These are phyloP conservation scores for Plebejus anna DNA, from an alignment of 2,888 invertebrate species.

Conservation along the genomic window DNA sequence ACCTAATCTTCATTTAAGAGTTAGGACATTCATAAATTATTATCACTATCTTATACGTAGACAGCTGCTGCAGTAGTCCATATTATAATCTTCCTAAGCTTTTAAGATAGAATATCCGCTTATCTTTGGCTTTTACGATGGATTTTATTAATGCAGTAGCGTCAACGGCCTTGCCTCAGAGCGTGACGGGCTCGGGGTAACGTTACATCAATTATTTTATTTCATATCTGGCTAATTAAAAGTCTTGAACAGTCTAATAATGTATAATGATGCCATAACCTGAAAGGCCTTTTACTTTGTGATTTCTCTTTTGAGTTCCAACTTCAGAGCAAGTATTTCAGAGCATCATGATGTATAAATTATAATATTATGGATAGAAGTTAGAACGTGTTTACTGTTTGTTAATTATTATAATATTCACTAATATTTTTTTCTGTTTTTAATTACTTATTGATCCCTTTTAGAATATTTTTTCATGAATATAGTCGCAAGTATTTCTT, in stretches of 20 bases:
- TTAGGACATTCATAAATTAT: no score
- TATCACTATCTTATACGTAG: no score
- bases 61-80: no score
- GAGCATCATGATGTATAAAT: not conserved
- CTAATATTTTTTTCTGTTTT: no score
- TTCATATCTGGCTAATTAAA: slow-evolving; percentile 57
- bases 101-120: slow-evolving; percentile 2
- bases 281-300: slow-evolving; percentile 9
- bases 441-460: no score
- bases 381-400: no score
- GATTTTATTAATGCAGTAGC: slow-evolving; percentile 44
- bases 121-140: slow-evolving; percentile 3
- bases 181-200: slow-evolving; percentile 60
- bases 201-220: slow-evolving; percentile 63
- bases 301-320: not conserved
- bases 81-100: not conserved
- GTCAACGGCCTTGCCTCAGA: slow-evolving; percentile 56
- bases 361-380: no score
- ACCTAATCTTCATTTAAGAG: no score
- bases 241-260: slow-evolving; percentile 20
- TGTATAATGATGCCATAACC: slow-evolving; percentile 11
- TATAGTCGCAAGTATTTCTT: no score
- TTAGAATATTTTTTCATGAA: no score
- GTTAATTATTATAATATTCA: no score
- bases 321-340: not conserved